Conservation (phyloP, 2,113 vertebrate species). For the Cynocephalus volans region DNA sequence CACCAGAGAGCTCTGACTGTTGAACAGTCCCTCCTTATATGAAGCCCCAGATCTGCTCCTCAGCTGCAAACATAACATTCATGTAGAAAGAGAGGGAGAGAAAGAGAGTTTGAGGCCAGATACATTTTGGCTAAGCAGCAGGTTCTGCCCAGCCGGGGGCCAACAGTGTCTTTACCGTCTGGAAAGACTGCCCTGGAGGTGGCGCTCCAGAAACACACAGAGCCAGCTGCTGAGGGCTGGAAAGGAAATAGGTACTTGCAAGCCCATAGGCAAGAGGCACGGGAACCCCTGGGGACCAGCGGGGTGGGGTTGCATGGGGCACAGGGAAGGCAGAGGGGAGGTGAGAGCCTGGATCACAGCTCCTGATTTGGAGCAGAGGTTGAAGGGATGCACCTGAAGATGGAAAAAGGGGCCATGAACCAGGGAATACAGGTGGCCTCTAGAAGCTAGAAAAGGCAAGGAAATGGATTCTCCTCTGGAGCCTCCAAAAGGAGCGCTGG, state of each 20-base stretch:
- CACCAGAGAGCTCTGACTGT: not conserved
- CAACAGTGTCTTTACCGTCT: not conserved
- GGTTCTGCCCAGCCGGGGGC: not conserved
- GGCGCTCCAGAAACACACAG: not conserved
- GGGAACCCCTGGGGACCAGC: not conserved
- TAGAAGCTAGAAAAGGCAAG: not conserved
- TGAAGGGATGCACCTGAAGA: not conserved
- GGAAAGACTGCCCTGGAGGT: not conserved
- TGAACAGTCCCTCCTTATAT: not conserved
- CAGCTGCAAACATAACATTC: not conserved
- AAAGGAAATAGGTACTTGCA: not conserved
- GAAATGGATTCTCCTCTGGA: not conserved
- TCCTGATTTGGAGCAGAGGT: not conserved
- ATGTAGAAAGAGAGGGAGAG: not conserved
- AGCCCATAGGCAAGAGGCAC: not conserved
- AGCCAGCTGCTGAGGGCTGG: not conserved
- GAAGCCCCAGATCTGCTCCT: not conserved
- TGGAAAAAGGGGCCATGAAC: not conserved
- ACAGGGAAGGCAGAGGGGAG: not conserved
- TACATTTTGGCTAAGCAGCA: not conserved
- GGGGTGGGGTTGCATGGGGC: not conserved
- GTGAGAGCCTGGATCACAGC: not conserved
- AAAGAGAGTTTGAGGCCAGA: not conserved
- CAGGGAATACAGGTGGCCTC: not conserved
- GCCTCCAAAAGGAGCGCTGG: not conserved